These are phyloP conservation scores for Choloepus didactylus DNA, from an alignment of 2,797 vertebrate genomes.

Conservation along the genomic window DNA sequence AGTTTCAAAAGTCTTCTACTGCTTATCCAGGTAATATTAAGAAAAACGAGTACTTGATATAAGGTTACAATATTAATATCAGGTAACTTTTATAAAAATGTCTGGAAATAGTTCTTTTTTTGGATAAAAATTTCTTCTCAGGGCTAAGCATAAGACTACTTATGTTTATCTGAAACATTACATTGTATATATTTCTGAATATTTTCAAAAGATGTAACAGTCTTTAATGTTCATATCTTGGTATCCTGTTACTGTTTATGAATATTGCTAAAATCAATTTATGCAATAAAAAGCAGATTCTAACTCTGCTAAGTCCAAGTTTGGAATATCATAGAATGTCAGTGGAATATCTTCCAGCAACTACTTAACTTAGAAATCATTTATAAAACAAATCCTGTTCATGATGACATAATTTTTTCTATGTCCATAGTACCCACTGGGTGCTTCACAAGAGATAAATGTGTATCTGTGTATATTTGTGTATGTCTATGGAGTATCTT, in stretches of 20 bases:
- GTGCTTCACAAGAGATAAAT: conserved; percentile 51
- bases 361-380: conserved; percentile 50
- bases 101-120: conserved; percentile 43
- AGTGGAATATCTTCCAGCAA: conserved; percentile 29
- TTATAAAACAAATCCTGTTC: conserved; percentile 56
- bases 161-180: conserved; percentile 61
- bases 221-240: conserved; percentile 54
- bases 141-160: not conserved
- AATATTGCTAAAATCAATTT: conserved; percentile 72
- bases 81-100: conserved; percentile 33
- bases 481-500: conserved; percentile 71
- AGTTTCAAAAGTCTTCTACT: not conserved
- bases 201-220: conserved; percentile 61
- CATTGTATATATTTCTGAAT: conserved; percentile 36
- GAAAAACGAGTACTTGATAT: not conserved
- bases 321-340: conserved; percentile 50
- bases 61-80: conserved; percentile 4
- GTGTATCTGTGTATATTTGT: conserved; percentile 47
- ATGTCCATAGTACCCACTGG: not conserved
- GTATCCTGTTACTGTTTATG: conserved; percentile 57
- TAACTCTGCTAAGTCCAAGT: conserved; percentile 31
- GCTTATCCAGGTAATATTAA: conserved; percentile 18
- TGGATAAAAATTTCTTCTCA: not conserved
- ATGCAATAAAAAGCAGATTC: conserved; percentile 71
- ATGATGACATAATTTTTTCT: conserved; percentile 45